Conservation (phyloP, 2,113 vertebrate species). For the Mionectes macconnelli region DNA sequence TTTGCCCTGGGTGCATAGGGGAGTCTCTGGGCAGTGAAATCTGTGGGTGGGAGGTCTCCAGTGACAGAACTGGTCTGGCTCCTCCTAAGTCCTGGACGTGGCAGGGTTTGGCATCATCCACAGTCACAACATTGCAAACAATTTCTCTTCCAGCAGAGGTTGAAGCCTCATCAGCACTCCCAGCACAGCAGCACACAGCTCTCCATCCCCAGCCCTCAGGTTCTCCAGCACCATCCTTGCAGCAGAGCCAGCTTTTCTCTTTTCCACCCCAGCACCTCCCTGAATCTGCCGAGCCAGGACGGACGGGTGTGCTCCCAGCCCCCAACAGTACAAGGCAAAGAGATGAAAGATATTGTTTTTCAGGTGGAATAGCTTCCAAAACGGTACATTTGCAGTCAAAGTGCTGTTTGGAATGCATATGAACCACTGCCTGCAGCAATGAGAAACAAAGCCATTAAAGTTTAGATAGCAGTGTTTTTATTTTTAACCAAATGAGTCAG, state of each 20-base stretch:
- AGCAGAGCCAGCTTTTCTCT: background rate
- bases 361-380: conserved; percentile 55
- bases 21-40: background rate
- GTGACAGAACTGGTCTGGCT: background rate
- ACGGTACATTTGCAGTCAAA: conserved; percentile 52
- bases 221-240: background rate
- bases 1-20: background rate
- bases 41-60: rapidly evolving
- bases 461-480: conserved; percentile 67
- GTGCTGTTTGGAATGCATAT: conserved; percentile 58
- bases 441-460: conserved; percentile 67
- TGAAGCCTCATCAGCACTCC: background rate
- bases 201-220: background rate
- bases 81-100: rapidly evolving
- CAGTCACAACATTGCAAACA: background rate
- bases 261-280: background rate
- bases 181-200: background rate
- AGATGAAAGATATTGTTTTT: conserved; percentile 40
- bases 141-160: background rate
- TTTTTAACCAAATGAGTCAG: conserved; percentile 76
- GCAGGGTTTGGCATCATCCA: background rate
- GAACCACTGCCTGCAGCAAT: conserved; percentile 57
- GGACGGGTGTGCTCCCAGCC: background rate
- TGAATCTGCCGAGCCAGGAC: background rate
- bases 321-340: background rate